phyloP scores from a whole-genome alignment of 2,888 invertebrate genomes.

The Caenorhabditis sp. region DNA sequence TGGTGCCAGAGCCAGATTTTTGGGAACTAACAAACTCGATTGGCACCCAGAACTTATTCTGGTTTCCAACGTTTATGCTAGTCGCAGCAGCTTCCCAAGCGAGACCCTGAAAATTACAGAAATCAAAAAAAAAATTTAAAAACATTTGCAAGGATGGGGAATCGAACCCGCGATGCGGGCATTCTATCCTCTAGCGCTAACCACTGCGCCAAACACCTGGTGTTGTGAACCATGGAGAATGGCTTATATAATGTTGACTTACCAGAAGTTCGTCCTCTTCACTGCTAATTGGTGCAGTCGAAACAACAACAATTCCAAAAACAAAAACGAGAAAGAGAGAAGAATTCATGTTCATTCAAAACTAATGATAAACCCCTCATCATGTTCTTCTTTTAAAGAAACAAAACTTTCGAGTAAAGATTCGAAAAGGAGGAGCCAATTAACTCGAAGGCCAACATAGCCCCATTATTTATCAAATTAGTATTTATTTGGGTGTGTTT shows the following conservation, averaged over 20 bases:
- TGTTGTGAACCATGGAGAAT: too few species aligned
- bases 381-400: not conserved
- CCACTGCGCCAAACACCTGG: too few species aligned
- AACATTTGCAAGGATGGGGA: too few species aligned
- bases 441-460: not conserved
- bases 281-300: not conserved
- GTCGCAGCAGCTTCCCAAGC: slow-evolving; percentile 54
- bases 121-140: too few species aligned
- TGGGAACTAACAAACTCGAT: slow-evolving; percentile 25
- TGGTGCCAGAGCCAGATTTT: slow-evolving; percentile 30
- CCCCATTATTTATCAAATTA: not conserved
- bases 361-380: not conserved
- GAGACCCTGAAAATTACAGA: slow-evolving; percentile 35
- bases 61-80: slow-evolving; percentile 41
- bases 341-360: not conserved
- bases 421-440: not conserved
- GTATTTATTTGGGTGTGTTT: not conserved
- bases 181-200: too few species aligned
- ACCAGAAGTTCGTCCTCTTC: not conserved
- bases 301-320: not conserved
- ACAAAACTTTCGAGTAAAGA: not conserved
- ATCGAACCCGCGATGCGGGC: too few species aligned
- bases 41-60: slow-evolving; percentile 46
- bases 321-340: not conserved
- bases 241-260: too few species aligned